Evolutionary conservation across 2,797 vertebrate genomes (phyloP).

Genomic region (Molossus alvarezi): DNA sequence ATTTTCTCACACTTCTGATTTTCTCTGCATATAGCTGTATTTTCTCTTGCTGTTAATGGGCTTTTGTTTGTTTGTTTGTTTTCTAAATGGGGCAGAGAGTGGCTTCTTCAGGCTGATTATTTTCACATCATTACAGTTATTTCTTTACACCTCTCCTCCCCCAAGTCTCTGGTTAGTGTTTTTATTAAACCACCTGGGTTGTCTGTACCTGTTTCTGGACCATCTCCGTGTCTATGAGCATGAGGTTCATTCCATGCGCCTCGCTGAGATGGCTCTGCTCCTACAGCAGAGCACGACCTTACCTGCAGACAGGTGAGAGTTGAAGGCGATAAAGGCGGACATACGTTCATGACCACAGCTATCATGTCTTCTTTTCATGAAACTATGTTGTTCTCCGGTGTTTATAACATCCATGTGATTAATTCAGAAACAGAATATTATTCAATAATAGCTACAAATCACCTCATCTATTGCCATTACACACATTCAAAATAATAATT

Average conservation of each 20-base stretch:
- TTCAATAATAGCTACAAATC: neutral
- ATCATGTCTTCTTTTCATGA: neutral
- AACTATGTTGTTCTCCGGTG: neutral
- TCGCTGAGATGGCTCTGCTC: neutral
- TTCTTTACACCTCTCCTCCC: fast-evolving
- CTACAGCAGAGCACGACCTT: neutral
- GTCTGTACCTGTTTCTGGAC: neutral
- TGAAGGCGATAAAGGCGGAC: neutral
- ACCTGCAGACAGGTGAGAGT: neutral
- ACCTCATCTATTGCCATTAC: neutral
- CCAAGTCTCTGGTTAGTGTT: neutral
- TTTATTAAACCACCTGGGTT: neutral
- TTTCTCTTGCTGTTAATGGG: neutral
- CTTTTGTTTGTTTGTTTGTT: neutral
- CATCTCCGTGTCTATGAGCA: neutral
- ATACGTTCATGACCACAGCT: neutral
- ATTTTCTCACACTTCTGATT: neutral
- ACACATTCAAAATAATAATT: neutral
- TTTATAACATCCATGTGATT: neutral
- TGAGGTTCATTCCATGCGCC: fast-evolving
- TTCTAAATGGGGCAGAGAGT: neutral
- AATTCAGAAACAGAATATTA: slow-evolving; percentile 21
- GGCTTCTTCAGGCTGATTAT: neutral
- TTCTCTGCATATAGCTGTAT: neutral
- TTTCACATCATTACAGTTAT: neutral